A percentile compares a stretch with the other conserved stretches of the same genome.
These are phyloP conservation scores for Ceratosolen fusciceps DNA, from an alignment of 1,140 invertebrate species.

Conservation along the genomic window DNA sequence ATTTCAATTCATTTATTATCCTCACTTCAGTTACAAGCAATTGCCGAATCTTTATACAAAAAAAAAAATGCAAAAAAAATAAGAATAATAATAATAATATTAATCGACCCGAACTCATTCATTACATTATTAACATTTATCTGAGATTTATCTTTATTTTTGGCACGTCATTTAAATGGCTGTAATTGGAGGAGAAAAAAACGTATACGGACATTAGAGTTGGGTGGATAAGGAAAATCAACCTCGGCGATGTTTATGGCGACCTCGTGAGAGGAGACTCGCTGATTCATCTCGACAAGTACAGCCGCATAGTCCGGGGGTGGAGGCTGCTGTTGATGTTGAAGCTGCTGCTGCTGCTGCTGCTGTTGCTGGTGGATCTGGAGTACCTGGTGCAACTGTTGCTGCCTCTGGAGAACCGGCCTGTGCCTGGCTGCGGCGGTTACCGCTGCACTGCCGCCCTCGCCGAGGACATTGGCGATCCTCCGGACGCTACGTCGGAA, in stretches of 20 bases:
- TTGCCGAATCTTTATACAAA: too few relatives aligned
- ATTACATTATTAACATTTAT: too few relatives aligned
- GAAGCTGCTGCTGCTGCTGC: constrained; percentile 70
- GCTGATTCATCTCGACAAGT: constrained; percentile 75
- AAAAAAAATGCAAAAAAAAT: too few relatives aligned
- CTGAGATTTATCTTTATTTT: too few relatives aligned
- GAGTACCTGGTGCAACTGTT: constrained; percentile 65
- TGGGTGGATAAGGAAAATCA: neutral
- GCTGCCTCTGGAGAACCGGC: constrained; percentile 64
- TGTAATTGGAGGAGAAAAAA: neutral
- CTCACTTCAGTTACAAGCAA: too few relatives aligned
- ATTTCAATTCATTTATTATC: too few relatives aligned
- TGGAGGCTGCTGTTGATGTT: constrained; percentile 63
- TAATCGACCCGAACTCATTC: too few relatives aligned
- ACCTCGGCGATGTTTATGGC: constrained; percentile 56
- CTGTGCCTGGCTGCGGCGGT: constrained; percentile 13
- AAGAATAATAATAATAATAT: too few relatives aligned
- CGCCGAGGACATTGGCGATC: constrained; percentile 72
- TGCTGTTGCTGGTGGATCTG: constrained; percentile 74
- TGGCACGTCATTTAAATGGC: too few relatives aligned
- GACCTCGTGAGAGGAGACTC: constrained; percentile 51
- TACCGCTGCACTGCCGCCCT: constrained; percentile 54
- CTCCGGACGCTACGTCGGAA: constrained; percentile 85
- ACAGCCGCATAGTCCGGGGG: constrained; percentile 78
- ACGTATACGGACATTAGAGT: neutral